Base-by-base conservation (phyloP, 1,140 invertebrate species). In the Bombus terrestris region DNA sequence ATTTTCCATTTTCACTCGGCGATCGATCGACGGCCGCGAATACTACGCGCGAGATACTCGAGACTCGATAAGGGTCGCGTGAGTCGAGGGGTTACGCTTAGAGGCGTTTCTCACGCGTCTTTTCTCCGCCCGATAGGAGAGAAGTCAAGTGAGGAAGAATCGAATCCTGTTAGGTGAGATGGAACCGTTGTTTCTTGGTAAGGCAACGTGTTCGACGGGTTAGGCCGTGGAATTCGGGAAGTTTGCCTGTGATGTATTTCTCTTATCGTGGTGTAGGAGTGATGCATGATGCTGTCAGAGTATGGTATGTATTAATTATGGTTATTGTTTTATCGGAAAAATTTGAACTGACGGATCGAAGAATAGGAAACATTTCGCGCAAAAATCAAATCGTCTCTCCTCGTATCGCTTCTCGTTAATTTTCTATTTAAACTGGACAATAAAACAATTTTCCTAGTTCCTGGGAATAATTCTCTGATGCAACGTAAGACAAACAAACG, bases 1-100 rank as follows among this genome's bases (percentile, higher is more conserved):
- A 86, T 80, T 86, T 88, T 68, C 78, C 75, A 62, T 88, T 86
- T 88, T 86, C 74, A 72, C 25, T 12, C 41, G n/a, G 71, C 47
- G 53, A 62, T 85, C 66, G 25, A 85, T 85, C 68, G 53, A 37
- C 1, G 25, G n/a, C 28, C 13, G 28, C 28, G 28, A 8, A 12
- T 68, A 78, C 15, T 47, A 69, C 15, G 66, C 76, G 83, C 68
- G 83, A 80, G 83, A 85, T 85, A 41, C 13, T 28, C n/a, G 39
- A 1, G 47, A 10, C 39, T 0, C 28, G 83, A 85, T 85, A 85
- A 85, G 68, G n/a, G 66, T 39, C 39, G 83, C 57, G 32, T 2
- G 62, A 28, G 62, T 28, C 62, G 3, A 69, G n/a, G 47, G 82
- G 75, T 78, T 79, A 53, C 47, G 47, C 53, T 72, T 57, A 37